phyloP scores from a whole-genome alignment of 2,888 invertebrate species.

The Melitaea athalia region DNA sequence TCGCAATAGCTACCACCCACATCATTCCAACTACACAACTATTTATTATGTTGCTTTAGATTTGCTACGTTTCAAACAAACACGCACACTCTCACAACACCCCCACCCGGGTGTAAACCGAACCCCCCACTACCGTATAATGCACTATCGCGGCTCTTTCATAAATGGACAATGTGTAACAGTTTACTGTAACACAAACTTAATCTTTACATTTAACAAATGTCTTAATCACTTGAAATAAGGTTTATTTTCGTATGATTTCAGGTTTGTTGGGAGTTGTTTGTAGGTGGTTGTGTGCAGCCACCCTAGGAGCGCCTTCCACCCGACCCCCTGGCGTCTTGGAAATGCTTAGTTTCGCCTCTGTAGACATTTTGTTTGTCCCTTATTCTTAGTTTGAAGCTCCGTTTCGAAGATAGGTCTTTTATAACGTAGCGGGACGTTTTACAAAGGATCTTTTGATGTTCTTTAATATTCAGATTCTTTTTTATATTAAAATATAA shows the following conservation, averaged over 20 bases:
- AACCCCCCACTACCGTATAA: slow-evolving; percentile 47
- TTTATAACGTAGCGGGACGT: slow-evolving; percentile 45
- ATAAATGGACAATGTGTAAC: slow-evolving; percentile 58
- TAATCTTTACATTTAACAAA: slow-evolving; percentile 25
- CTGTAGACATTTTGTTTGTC: slow-evolving; percentile 75
- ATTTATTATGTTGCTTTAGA: slow-evolving; percentile 51
- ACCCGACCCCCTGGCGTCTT: slow-evolving; percentile 63
- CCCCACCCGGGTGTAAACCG: slow-evolving; percentile 49
- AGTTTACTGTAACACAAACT: slow-evolving; percentile 40
- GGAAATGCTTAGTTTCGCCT: slow-evolving; percentile 74
- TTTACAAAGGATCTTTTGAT: slow-evolving; percentile 39
- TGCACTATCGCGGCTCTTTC: slow-evolving; percentile 61
- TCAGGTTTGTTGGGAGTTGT: slow-evolving; percentile 35
- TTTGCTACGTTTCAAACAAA: slow-evolving; percentile 51
- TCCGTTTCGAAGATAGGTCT: slow-evolving; percentile 61
- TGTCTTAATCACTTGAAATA: slow-evolving; percentile 31
- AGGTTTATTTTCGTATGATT: slow-evolving; percentile 43
- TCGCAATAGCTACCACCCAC: slow-evolving; percentile 10
- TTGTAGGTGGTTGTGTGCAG: slow-evolving; percentile 44
- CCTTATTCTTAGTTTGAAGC: slow-evolving; percentile 62
- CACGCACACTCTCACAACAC: slow-evolving; percentile 40
- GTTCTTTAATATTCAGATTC: slow-evolving; percentile 33
- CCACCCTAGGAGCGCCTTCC: slow-evolving; percentile 40
- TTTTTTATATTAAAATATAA: slow-evolving; percentile 13
- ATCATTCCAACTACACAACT: slow-evolving; percentile 24